Evolutionary conservation across 2,113 vertebrate species (phyloP), one percentile per base, ranked within the genome.

Genomic region (Camelus dromedarius): DNA sequence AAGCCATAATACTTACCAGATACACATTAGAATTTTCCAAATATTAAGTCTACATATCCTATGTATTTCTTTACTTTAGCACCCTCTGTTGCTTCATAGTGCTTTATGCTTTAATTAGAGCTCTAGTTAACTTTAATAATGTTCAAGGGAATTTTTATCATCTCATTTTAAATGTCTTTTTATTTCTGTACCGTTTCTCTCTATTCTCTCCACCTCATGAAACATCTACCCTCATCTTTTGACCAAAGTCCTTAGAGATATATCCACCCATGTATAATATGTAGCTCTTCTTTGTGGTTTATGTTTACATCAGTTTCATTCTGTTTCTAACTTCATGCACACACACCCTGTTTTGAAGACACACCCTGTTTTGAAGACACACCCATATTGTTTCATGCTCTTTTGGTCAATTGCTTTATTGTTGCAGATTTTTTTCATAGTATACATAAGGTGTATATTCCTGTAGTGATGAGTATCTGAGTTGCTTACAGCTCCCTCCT

Each of bases 61-160:
- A 5, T 72, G 62, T 22, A 50, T 66, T 60, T 95, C 48, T 86
- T 91, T 92, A 24, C 48, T 67, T 95, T 92, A 93, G 18, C 67
- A 76, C 8, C 67, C 3, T n/a, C 19, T 58, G 50, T 42, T 32
- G 15, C 28, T 93, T 77, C 58, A 20, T 52, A 52, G 26, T 72
- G 15, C 1, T 89, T 22, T 58, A 14, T 67, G 54, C 60, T 75
- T 82, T 64, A 35, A 58, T 89, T 92, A 87, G 24, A 77, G 6
- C 30, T 76, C 7, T 81, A 87, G 67, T 93, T 73, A 66, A 73
- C 72, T 91, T 79, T 77, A 58, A 72, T 60, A 50, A 6, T 73
- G 48, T 13, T 91, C 20, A 38, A 60, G 52, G 42, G 75, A 86
- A 69, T 82, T 70, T 19, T 30, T 82, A 42, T 83, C 20, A 24